A percentile compares a stretch with the other conserved stretches of the same genome.
Evolutionary conservation across 2,113 vertebrate species (phyloP).

Genomic region (Scophthalmus maximus): DNA sequence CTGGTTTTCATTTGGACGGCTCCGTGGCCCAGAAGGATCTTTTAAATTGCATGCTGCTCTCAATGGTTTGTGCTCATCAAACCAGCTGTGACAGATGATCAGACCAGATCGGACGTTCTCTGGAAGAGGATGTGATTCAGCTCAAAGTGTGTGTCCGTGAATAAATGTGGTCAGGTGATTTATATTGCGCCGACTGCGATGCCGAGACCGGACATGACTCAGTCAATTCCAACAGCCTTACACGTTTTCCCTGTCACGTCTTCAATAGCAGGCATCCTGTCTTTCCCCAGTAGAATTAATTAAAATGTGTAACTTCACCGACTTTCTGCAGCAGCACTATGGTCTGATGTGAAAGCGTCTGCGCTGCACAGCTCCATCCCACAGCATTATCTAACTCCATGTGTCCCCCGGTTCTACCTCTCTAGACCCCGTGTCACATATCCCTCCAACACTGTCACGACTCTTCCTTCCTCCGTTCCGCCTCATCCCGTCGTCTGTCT

Average conservation of each 20-base stretch:
- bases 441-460: conserved; percentile 52
- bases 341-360: not conserved
- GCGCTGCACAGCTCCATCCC: conserved; percentile 5
- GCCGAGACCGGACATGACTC: conserved; percentile 45
- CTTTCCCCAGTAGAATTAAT: conserved; percentile 32
- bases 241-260: conserved; percentile 3
- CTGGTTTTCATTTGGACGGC: not conserved
- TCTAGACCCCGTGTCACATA: conserved; percentile 11
- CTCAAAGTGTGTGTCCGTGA: conserved; percentile 24
- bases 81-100: conserved; percentile 41
- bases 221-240: conserved; percentile 13
- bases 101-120: conserved; percentile 7
- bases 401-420: not conserved
- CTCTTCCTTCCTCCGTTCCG: conserved; percentile 21
- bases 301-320: conserved; percentile 8
- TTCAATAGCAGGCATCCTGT: not conserved
- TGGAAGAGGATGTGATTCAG: conserved; percentile 27
- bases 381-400: conserved; percentile 20
- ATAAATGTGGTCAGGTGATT: conserved; percentile 39
- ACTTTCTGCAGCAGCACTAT: not conserved
- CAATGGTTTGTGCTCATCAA: conserved; percentile 19
- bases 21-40: not conserved
- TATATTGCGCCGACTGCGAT: conserved; percentile 9
- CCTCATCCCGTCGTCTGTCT: conserved; percentile 37
- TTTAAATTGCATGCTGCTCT: conserved; percentile 24